Percentiles rank a stretch among this genome's conserved stretches.
These are phyloP conservation scores for Austrofundulus limnaeus DNA, from an alignment of 2,113 vertebrate species.

Conservation along the genomic window DNA sequence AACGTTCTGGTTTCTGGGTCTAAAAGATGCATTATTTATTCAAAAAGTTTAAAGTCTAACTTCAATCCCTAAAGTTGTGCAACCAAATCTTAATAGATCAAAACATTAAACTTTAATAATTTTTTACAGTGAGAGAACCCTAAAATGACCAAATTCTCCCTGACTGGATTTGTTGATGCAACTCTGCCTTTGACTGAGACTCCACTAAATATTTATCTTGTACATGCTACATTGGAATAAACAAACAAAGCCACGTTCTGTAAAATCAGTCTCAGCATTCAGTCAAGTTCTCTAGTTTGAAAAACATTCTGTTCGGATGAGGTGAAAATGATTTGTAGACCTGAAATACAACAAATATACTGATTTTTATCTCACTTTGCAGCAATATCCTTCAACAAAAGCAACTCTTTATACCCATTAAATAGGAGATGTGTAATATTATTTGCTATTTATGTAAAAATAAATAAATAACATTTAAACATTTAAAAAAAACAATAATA, in stretches of 20 bases:
- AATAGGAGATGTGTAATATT: no score
- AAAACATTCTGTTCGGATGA: background rate
- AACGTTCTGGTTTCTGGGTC: constrained; percentile 10
- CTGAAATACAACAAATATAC: background rate
- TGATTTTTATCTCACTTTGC: background rate
- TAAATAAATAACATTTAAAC: no score
- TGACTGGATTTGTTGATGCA: background rate
- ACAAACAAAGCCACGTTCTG: background rate
- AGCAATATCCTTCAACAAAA: background rate
- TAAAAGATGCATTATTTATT: constrained; percentile 41
- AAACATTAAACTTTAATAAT: background rate
- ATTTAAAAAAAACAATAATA: no score
- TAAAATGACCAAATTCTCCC: no score
- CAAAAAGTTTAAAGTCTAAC: background rate
- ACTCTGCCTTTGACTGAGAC: background rate
- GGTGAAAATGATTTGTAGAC: background rate
- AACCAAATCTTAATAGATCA: constrained; percentile 10
- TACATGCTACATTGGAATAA: background rate
- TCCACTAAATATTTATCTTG: background rate
- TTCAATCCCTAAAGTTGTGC: constrained; percentile 6
- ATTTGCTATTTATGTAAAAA: no score
- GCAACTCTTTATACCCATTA: background rate
- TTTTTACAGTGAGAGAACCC: background rate
- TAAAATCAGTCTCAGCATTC: background rate
- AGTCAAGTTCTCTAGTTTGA: background rate